These are phyloP conservation scores for Drosophila auraria DNA, from an alignment of 1,140 invertebrate genomes.

Conservation along the genomic window DNA sequence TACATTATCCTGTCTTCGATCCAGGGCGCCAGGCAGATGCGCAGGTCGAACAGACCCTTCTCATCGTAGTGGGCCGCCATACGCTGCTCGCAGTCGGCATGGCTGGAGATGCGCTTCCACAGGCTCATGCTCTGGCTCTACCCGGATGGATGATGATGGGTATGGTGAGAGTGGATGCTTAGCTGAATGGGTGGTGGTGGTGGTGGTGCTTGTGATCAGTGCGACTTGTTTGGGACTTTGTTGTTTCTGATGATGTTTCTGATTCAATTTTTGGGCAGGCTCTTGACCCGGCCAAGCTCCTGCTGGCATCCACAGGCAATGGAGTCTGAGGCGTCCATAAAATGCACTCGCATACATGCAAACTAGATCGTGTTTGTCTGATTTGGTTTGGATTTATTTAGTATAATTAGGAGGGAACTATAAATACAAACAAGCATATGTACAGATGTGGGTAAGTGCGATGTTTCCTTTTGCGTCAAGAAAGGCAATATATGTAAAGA, in stretches of 20 bases:
- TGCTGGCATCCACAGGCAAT: slow-evolving; percentile 64
- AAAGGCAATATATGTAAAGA: slow-evolving; percentile 7
- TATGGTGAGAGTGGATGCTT: slow-evolving; percentile 35
- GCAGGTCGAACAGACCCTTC: slow-evolving; percentile 81
- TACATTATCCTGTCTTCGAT: slow-evolving; percentile 84
- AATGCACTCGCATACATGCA: slow-evolving; percentile 54
- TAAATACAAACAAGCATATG: slow-evolving; percentile 51
- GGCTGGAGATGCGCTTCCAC: slow-evolving; percentile 80
- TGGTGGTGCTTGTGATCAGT: slow-evolving; percentile 29
- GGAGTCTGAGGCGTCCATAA: slow-evolving; percentile 70
- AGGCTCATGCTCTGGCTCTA: slow-evolving; percentile 73
- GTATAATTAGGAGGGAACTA: slow-evolving; percentile 50
- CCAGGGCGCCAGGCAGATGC: slow-evolving; percentile 79
- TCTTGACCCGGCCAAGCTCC: slow-evolving; percentile 62
- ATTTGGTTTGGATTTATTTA: slow-evolving; percentile 34
- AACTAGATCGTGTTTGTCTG: slow-evolving; percentile 19
- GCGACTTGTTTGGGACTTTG: not conserved
- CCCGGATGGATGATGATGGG: slow-evolving; percentile 37
- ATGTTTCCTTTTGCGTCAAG: not conserved
- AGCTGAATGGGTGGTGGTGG: slow-evolving; percentile 41
- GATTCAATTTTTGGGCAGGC: slow-evolving; percentile 18
- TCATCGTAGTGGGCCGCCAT: slow-evolving; percentile 83
- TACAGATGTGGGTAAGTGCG: slow-evolving; percentile 35
- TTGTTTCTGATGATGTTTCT: slow-evolving; percentile 5
- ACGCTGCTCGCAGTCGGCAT: slow-evolving; percentile 78